phyloP scores from a whole-genome alignment of 2,888 invertebrate genomes.

The Notocelia uddmanniana region DNA sequence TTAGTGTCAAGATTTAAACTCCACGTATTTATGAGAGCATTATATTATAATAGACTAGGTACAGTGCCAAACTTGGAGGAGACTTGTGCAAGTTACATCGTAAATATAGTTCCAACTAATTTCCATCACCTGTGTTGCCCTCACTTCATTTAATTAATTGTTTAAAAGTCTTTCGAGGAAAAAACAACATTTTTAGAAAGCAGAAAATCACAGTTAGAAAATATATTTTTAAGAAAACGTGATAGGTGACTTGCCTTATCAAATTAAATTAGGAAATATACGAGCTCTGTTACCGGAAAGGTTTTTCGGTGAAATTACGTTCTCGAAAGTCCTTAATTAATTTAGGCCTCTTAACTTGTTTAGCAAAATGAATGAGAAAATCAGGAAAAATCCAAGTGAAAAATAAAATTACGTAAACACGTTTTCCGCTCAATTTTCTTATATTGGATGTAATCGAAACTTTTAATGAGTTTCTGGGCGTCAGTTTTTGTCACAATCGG shows the following conservation, averaged over 20 bases:
- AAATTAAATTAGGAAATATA: slow-evolving; percentile 31
- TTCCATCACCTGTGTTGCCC: slow-evolving; percentile 59
- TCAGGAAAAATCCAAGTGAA: not conserved
- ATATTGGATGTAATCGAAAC: not conserved
- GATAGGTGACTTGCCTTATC: slow-evolving; percentile 20
- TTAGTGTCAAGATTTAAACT: slow-evolving; percentile 58
- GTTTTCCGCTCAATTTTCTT: not conserved
- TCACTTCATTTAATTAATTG: slow-evolving; percentile 39
- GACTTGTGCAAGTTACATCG: slow-evolving; percentile 59
- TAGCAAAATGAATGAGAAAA: not conserved
- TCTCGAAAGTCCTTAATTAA: not conserved
- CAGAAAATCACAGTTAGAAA: slow-evolving; percentile 15
- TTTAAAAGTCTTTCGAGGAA: not conserved
- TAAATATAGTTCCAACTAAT: slow-evolving; percentile 64
- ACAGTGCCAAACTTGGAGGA: slow-evolving; percentile 39
- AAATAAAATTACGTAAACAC: not conserved
- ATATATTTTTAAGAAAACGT: slow-evolving; percentile 21
- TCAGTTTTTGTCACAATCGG: not conserved
- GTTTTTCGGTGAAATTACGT: not conserved
- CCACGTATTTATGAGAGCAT: slow-evolving; percentile 60
- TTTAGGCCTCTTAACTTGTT: slow-evolving; percentile 11
- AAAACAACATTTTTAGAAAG: slow-evolving; percentile 27
- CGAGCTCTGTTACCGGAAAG: not conserved
- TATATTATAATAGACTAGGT: slow-evolving; percentile 59
- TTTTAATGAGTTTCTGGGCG: not conserved